A percentile compares a stretch with the other conserved stretches of the same genome.
These are phyloP conservation scores for Adelges cooleyi DNA, from an alignment of 1,140 invertebrate species.

Conservation along the genomic window DNA sequence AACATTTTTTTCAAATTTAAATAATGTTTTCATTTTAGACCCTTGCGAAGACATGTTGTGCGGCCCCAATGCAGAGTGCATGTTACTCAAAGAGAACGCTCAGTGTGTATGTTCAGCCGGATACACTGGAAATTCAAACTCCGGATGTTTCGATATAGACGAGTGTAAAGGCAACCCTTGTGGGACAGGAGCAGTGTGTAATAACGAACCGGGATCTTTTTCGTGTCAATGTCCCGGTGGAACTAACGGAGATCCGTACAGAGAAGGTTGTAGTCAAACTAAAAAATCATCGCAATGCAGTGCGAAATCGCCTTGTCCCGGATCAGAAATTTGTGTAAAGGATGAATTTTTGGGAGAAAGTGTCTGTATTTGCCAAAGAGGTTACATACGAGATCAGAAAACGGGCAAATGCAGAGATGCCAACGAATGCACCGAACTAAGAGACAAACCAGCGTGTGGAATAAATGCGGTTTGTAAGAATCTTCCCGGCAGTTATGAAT, in stretches of 20 bases:
- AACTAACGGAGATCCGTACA: slow-evolving; percentile 54
- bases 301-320: slow-evolving; percentile 59
- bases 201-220: slow-evolving; percentile 74
- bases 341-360: slow-evolving; percentile 57
- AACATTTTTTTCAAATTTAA: neutral
- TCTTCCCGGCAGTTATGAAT: slow-evolving; percentile 85
- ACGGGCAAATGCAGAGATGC: slow-evolving; percentile 70
- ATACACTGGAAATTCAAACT: slow-evolving; percentile 51
- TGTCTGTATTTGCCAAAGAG: slow-evolving; percentile 77
- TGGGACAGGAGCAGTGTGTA: slow-evolving; percentile 68
- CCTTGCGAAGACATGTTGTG: slow-evolving; percentile 77
- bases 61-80: slow-evolving; percentile 78
- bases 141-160: slow-evolving; percentile 75
- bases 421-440: slow-evolving; percentile 68
- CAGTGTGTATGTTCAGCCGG: slow-evolving; percentile 71
- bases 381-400: slow-evolving; percentile 59
- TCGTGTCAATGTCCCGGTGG: slow-evolving; percentile 74
- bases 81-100: slow-evolving; percentile 67
- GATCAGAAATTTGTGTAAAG: slow-evolving; percentile 69
- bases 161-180: slow-evolving; percentile 70
- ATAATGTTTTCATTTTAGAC: slow-evolving; percentile 46
- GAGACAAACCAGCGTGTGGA: slow-evolving; percentile 65
- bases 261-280: slow-evolving; percentile 48
- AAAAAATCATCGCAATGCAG: slow-evolving; percentile 54
- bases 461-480: slow-evolving; percentile 83